phyloP scores from a whole-genome alignment of 2,797 vertebrate genomes.

The Falco rusticolus region DNA sequence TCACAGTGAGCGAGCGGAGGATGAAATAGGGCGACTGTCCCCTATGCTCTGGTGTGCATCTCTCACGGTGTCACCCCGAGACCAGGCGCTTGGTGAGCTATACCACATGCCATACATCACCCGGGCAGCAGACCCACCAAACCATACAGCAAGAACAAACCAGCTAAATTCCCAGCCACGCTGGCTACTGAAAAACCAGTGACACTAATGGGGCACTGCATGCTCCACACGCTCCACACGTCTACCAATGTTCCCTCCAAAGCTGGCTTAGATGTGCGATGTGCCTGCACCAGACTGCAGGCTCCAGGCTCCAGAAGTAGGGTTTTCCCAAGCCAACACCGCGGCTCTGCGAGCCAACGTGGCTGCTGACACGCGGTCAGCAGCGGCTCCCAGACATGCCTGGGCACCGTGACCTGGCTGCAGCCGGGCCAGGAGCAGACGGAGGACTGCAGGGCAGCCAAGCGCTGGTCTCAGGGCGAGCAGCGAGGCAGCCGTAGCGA shows the following conservation, averaged over 20 bases:
- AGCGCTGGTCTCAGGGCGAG: not conserved
- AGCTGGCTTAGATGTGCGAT: not conserved
- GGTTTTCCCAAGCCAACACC: not conserved
- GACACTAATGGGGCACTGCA: fast-evolving
- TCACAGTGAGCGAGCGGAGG: not conserved
- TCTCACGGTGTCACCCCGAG: not conserved
- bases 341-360: fast-evolving
- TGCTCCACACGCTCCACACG: fast-evolving
- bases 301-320: not conserved
- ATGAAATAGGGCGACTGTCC: fast-evolving
- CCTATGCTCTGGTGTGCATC: not conserved
- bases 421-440: not conserved
- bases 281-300: not conserved
- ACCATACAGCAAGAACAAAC: not conserved
- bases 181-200: fast-evolving
- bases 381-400: not conserved
- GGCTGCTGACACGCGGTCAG: not conserved
- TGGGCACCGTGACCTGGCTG: not conserved
- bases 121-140: not conserved
- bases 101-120: fast-evolving
- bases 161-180: not conserved
- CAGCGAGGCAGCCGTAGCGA: fast-evolving
- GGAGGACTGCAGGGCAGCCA: not conserved
- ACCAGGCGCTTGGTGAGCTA: fast-evolving
- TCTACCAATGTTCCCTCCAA: not conserved